phyloP scores from a whole-genome alignment of 1,140 invertebrate genomes.

The Spodoptera litura region DNA sequence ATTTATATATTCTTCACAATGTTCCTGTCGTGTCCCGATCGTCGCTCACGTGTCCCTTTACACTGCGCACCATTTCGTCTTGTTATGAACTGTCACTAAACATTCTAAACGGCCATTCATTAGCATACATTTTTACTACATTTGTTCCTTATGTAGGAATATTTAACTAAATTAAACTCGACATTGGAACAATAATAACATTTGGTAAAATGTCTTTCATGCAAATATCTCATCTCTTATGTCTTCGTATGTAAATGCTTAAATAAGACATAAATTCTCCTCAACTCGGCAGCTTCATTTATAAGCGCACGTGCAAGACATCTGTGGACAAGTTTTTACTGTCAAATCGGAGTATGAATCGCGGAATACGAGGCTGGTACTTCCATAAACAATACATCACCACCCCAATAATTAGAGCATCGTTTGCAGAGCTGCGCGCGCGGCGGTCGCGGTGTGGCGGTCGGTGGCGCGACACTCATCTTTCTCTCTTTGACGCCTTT shows the following conservation, averaged over 20 bases:
- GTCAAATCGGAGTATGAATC: constrained; percentile 43
- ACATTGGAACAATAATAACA: constrained; percentile 22
- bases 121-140: constrained; percentile 23
- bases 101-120: constrained; percentile 29
- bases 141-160: background rate
- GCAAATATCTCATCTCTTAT: constrained; percentile 30
- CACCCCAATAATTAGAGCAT: constrained; percentile 72
- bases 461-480: constrained; percentile 56
- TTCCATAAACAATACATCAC: constrained; percentile 75
- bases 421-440: constrained; percentile 58
- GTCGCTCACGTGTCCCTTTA: constrained; percentile 50
- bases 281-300: constrained; percentile 38
- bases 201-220: constrained; percentile 6
- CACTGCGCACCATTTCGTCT: constrained; percentile 44
- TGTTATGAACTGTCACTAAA: constrained; percentile 48
- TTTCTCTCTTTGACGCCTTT: constrained; percentile 77
- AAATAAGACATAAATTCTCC: constrained; percentile 43
- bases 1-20: constrained; percentile 80
- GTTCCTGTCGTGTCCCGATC: constrained; percentile 72
- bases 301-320: constrained; percentile 49
- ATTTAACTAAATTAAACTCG: constrained; percentile 16
- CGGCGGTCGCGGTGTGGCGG: constrained; percentile 39
- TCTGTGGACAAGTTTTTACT: constrained; percentile 37
- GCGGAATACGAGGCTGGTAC: constrained; percentile 39
- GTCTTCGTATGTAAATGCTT: constrained; percentile 43